A percentile compares a stretch with the other conserved stretches of the same genome.
Evolutionary conservation across 2,888 invertebrate species (phyloP).

Genomic region (Pristionchus entomophagus): DNA sequence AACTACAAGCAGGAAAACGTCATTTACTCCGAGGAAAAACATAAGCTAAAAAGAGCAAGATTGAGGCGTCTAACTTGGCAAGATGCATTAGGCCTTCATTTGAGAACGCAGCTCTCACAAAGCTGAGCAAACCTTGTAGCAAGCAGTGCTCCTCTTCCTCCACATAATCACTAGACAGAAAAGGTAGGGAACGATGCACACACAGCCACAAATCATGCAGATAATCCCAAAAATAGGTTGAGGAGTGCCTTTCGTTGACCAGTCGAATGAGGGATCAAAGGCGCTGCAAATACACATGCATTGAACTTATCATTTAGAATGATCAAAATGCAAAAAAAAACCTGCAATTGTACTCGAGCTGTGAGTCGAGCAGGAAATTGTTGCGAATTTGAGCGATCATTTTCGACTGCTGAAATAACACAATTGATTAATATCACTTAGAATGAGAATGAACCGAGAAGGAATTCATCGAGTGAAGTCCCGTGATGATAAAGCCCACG

Average conservation of each 20-base stretch:
- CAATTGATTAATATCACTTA: no score
- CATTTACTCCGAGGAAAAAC: slow-evolving; percentile 30
- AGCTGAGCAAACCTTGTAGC: neutral
- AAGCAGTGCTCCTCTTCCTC: neutral
- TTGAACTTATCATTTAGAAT: neutral
- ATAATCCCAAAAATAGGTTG: neutral
- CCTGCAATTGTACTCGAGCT: slow-evolving; percentile 23
- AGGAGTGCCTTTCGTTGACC: neutral
- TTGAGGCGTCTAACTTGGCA: neutral
- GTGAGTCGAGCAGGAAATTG: neutral
- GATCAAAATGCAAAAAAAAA: neutral
- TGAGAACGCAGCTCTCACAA: no score
- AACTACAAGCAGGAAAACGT: neutral
- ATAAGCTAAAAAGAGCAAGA: neutral
- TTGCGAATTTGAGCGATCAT: neutral
- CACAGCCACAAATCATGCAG: neutral
- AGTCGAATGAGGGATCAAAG: neutral
- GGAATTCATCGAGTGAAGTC: no score
- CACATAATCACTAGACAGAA: slow-evolving; percentile 4
- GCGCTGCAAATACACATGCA: neutral
- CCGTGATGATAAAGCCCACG: no score
- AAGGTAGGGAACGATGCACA: neutral
- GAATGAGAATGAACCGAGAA: no score
- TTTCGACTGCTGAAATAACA: neutral
- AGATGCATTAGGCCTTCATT: no score